Evolutionary conservation across 2,888 invertebrate genomes (phyloP), one percentile per base, ranked within the genome.

Genomic region (Cerastoderma edule): DNA sequence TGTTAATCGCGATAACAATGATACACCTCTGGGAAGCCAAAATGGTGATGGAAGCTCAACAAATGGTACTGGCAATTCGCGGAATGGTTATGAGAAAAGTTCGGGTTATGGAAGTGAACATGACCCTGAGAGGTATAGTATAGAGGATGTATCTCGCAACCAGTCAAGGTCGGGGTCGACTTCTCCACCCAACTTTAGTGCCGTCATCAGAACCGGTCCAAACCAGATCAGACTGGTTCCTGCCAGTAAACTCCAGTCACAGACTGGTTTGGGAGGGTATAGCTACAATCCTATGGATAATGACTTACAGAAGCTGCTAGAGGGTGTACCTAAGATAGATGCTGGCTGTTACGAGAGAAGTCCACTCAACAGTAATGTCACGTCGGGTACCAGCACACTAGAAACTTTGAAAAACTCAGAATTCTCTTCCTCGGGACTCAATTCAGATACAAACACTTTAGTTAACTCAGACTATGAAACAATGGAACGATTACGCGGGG

Each of bases 41-140:
- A 80, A 79, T 67, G 86, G 86, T 19, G 89, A 88, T 56, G 84
- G 80, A 73, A 76, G 84, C 69, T 88, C 88, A 46, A 85, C 81
- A 24, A 86, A 85, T 67, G 90, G 89, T 22, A 89, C 89, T 24
- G 83, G 84, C 10, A 88, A 87, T 75, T 89, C 87, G 28, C 63
- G 86, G 2, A 81, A 80, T 70, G 87, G 88, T 32, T 89, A 86
- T 57, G 90, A 90, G 69, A 90, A 90, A 70, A 89, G 89, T 76
- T 90, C 90, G 2, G 90, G 90, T 19, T 90, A 90, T 64, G 89
- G 89, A 30, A 90, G 90, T 80, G 90, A 89, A 66, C 89, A 88
- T 76, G 90, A 90, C 67, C 84, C 85, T 10, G 90, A 89, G 64
- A 74, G 87, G 39, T 86, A 86, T 57, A 89, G 88, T 73, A 83